A percentile compares a stretch with the other conserved stretches of the same genome.
Conservation (phyloP, 2,113 vertebrate genomes). For the Pomatostomus ruficeps region DNA sequence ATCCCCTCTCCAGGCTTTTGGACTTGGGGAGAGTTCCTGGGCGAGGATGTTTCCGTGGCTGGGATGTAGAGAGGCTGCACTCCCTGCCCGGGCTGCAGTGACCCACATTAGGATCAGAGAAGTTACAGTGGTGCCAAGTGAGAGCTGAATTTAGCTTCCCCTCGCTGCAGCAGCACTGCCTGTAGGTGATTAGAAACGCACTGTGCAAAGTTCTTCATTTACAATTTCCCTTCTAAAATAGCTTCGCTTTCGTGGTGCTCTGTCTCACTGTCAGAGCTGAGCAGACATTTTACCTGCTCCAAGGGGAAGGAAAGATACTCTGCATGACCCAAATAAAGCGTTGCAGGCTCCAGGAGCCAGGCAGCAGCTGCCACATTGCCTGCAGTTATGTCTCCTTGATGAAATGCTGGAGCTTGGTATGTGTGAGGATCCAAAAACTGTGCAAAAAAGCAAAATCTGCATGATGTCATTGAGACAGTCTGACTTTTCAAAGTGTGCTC, state of each 20-base stretch:
- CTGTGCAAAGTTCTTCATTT: not conserved
- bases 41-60: not conserved
- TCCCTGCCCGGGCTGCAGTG: not conserved
- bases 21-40: not conserved
- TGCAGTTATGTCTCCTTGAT: slow-evolving; percentile 8
- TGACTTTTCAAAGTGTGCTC: not conserved
- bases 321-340: slow-evolving; percentile 33
- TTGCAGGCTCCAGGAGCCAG: not conserved
- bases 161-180: not conserved
- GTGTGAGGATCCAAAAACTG: slow-evolving; percentile 10
- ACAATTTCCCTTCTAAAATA: not conserved
- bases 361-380: slow-evolving; percentile 42
- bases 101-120: not conserved
- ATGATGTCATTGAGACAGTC: not conserved
- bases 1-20: not conserved
- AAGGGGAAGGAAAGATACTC: not conserved
- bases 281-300: slow-evolving; percentile 40
- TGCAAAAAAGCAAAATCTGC: not conserved
- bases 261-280: not conserved
- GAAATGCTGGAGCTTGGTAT: not conserved
- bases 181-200: not conserved
- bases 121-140: not conserved
- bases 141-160: not conserved
- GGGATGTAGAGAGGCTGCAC: not conserved
- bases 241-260: not conserved